These are phyloP conservation scores for Eubasilissa regina DNA, from an alignment of 1,140 invertebrate genomes.

Conservation along the genomic window DNA sequence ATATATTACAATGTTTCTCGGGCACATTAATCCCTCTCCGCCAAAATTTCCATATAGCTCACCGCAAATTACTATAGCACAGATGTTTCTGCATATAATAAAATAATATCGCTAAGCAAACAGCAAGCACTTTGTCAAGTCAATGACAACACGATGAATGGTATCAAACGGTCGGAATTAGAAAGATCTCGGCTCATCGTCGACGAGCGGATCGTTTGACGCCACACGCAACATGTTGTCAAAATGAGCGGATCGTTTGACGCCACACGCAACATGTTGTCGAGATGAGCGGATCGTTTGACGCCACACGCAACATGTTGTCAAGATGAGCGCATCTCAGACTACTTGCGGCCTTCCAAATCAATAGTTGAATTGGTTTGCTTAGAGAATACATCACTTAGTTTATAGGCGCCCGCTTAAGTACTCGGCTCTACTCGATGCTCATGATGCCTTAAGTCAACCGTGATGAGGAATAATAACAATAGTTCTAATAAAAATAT, in stretches of 20 bases:
- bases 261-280: background rate
- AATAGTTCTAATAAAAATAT: conserved; percentile 56
- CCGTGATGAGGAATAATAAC: conserved; percentile 54
- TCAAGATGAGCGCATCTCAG: conserved; percentile 41
- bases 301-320: background rate
- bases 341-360: conserved; percentile 42
- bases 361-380: conserved; percentile 54
- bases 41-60: conserved; percentile 60
- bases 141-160: conserved; percentile 17
- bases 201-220: background rate
- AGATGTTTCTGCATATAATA: conserved; percentile 59
- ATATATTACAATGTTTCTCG: conserved; percentile 56
- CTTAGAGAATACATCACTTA: conserved; percentile 60
- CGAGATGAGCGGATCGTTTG: background rate
- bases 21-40: conserved; percentile 60
- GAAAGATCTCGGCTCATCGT: no score
- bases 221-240: conserved; percentile 1
- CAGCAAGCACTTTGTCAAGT: conserved; percentile 52
- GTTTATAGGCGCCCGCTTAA: conserved; percentile 44
- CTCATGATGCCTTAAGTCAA: conserved; percentile 54
- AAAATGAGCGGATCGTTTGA: background rate
- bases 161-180: no score
- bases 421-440: conserved; percentile 59
- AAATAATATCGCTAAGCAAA: conserved; percentile 60
- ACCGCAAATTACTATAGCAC: conserved; percentile 61